Conservation (phyloP, 2,888 invertebrate genomes). For the Antheraea assamensis region DNA sequence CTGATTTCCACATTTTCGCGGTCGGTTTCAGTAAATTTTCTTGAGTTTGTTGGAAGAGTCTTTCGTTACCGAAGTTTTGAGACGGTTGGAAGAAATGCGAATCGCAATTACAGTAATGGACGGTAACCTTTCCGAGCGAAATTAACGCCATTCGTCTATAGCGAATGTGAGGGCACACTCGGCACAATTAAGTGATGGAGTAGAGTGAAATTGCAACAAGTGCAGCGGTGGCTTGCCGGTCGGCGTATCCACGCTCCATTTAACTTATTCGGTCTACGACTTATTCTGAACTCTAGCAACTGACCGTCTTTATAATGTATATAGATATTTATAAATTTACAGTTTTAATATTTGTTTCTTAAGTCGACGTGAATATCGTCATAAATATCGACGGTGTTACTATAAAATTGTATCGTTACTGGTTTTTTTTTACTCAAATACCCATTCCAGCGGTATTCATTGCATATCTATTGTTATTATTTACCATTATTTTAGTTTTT, state of each 20-base stretch:
- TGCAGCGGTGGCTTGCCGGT: slow-evolving; percentile 56
- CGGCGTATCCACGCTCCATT: slow-evolving; percentile 71
- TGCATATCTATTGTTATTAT: background rate
- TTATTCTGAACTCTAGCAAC: slow-evolving; percentile 52
- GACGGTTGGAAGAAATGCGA: slow-evolving; percentile 78
- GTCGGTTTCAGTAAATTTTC: slow-evolving; percentile 69
- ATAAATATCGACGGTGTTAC: background rate
- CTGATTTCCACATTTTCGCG: slow-evolving; percentile 65
- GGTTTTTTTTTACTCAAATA: background rate
- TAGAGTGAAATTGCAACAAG: slow-evolving; percentile 77
- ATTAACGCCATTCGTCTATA: slow-evolving; percentile 76
- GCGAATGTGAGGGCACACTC: slow-evolving; percentile 67
- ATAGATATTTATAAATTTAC: slow-evolving; percentile 26
- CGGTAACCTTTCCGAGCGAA: slow-evolving; percentile 67
- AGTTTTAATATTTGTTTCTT: background rate
- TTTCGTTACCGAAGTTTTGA: slow-evolving; percentile 68
- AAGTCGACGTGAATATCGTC: background rate
- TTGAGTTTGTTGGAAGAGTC: slow-evolving; percentile 70
- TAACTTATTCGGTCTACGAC: slow-evolving; percentile 67
- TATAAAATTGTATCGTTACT: background rate
- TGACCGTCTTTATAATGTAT: slow-evolving; percentile 52
- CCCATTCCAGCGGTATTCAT: background rate
- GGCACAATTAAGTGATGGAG: slow-evolving; percentile 71
- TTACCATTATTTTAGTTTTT: background rate
- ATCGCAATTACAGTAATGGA: slow-evolving; percentile 81